Percentiles rank a stretch among this genome's conserved stretches.
phyloP scores from a whole-genome alignment of 1,140 invertebrate species.

The Drosophila yakuba region DNA sequence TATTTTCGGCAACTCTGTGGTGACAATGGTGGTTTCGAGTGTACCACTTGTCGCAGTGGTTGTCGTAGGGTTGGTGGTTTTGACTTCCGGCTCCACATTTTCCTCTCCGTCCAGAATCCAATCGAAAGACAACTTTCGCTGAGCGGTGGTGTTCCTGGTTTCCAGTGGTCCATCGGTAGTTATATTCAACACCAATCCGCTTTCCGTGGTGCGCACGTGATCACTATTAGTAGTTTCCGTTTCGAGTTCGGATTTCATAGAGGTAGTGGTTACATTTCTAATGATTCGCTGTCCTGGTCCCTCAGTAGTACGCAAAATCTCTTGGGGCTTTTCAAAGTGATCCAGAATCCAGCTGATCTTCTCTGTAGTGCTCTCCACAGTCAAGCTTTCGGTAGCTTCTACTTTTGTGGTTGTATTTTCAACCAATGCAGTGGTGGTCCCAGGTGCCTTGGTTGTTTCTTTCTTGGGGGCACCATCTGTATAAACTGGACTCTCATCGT shows the following conservation, averaged over 20 bases:
- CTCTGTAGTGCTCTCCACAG: conserved; percentile 38
- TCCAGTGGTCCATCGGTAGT: conserved; percentile 8
- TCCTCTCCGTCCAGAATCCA: conserved; percentile 54
- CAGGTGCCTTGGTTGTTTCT: conserved; percentile 8
- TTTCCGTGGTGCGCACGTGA: neutral
- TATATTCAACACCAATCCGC: neutral
- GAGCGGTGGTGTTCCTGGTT: conserved; percentile 1
- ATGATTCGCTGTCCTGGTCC: conserved; percentile 12
- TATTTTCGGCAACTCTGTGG: neutral
- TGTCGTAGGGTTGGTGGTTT: neutral
- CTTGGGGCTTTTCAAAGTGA: conserved; percentile 63
- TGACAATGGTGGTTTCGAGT: neutral
- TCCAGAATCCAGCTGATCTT: conserved; percentile 63
- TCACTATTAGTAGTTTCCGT: neutral
- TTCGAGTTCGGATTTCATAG: neutral
- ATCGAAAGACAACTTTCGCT: conserved; percentile 38
- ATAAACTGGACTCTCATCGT: conserved; percentile 57
- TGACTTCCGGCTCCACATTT: neutral
- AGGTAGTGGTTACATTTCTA: neutral
- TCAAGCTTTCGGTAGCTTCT: neutral
- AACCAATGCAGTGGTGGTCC: conserved; percentile 4
- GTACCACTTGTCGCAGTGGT: neutral
- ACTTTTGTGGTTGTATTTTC: neutral
- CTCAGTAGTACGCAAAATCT: conserved; percentile 60
- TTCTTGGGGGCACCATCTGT: conserved; percentile 47